A percentile compares a stretch with the other conserved stretches of the same genome.
Conservation (phyloP, 2,113 vertebrate genomes). For the Lucifuga dentata region DNA sequence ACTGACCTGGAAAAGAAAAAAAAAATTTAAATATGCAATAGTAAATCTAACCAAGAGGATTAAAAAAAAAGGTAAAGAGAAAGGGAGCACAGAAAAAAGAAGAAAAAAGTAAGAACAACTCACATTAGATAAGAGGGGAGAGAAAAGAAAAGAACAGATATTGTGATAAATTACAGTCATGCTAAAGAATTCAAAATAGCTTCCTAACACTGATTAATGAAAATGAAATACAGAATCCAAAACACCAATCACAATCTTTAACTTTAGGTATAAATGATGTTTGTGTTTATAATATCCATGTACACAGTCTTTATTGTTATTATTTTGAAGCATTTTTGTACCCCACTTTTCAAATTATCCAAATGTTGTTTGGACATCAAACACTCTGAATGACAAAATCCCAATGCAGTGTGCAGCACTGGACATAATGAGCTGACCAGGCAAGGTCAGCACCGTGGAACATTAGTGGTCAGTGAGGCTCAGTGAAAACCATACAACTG, state of each 20-base stretch:
- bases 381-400: conserved; percentile 25
- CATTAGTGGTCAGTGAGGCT: conserved; percentile 56
- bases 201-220: no score
- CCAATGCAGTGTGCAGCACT: conserved; percentile 19
- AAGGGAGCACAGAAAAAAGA: not conserved
- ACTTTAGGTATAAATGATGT: no score
- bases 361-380: not conserved
- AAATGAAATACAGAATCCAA: no score
- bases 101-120: no score
- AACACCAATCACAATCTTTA: no score
- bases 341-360: no score
- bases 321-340: no score
- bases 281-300: no score
- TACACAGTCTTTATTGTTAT: no score
- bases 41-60: not conserved
- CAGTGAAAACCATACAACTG: conserved; percentile 51
- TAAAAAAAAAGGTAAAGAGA: not conserved
- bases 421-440: conserved; percentile 69
- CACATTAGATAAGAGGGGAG: not conserved
- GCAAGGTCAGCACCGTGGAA: conserved; percentile 75
- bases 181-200: no score
- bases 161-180: not conserved
- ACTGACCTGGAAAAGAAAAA: conserved; percentile 39
- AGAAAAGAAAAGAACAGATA: not conserved
- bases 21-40: no score